phyloP scores from a whole-genome alignment of 64 coral and sea anemone genomes.

The Trachythela sp. region DNA sequence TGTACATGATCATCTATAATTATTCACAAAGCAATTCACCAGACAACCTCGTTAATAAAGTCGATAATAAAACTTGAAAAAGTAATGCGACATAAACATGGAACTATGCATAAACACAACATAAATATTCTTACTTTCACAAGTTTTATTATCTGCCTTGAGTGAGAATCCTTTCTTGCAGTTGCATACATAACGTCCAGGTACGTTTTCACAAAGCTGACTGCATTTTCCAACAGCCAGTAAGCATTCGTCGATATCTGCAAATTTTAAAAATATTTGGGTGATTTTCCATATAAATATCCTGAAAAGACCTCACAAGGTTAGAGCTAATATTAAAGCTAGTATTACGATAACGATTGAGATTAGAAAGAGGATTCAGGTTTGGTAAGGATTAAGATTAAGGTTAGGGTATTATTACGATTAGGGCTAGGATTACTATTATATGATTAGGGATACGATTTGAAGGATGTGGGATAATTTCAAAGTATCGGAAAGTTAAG shows the following conservation, averaged over 20 bases:
- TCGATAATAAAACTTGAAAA: background rate
- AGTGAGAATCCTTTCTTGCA: conserved; percentile 60
- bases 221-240: conserved; percentile 67
- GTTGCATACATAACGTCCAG: conserved; percentile 69
- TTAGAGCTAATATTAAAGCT: too few relatives aligned
- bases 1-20: conserved; percentile 10
- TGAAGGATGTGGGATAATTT: too few relatives aligned
- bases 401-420: too few relatives aligned
- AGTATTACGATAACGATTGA: too few relatives aligned
- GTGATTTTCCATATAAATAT: too few relatives aligned
- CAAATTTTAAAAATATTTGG: background rate
- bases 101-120: background rate
- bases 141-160: background rate
- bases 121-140: background rate
- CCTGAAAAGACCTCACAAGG: too few relatives aligned
- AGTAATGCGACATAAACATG: background rate
- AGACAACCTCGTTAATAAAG: too few relatives aligned
- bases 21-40: background rate
- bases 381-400: too few relatives aligned
- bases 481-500: too few relatives aligned
- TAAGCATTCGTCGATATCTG: conserved; percentile 84
- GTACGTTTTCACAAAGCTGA: conserved; percentile 65
- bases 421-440: too few relatives aligned
- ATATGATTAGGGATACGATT: too few relatives aligned
- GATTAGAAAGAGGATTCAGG: too few relatives aligned